Evolutionary conservation across 2,888 invertebrate species (phyloP).

Genomic region (Heteromurus nitidus): DNA sequence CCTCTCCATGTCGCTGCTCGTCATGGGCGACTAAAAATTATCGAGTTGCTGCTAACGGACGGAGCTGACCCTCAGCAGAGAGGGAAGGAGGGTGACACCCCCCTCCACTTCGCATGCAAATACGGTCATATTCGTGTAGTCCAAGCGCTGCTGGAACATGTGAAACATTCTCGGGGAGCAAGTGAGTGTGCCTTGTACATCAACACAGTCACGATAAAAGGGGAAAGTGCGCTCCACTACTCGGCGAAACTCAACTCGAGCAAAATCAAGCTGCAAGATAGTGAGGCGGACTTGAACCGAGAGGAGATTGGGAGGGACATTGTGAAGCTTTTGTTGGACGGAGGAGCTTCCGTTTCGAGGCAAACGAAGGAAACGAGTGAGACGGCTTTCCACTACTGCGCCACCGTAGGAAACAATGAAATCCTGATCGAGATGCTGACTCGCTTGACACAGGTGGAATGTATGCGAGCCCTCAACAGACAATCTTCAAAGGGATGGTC

Average conservation of each 20-base stretch:
- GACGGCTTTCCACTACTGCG: constrained; percentile 96
- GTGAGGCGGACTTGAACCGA: constrained; percentile 27
- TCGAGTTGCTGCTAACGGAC: constrained; percentile 91
- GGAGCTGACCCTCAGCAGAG: constrained; percentile 94
- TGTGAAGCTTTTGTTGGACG: constrained; percentile 90
- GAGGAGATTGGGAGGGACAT: constrained; percentile 84
- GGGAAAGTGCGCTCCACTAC: constrained; percentile 82
- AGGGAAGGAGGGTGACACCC: constrained; percentile 96
- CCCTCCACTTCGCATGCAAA: constrained; percentile 94
- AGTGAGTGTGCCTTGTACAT: constrained; percentile 88
- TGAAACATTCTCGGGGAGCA: constrained; percentile 84
- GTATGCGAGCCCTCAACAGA: constrained; percentile 95
- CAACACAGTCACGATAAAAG: constrained; percentile 91
- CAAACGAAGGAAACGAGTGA: constrained; percentile 65
- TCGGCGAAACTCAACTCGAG: constrained; percentile 23
- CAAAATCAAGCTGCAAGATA: constrained; percentile 86
- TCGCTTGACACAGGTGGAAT: constrained; percentile 90
- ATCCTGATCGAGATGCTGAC: constrained; percentile 95
- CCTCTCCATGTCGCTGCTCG: constrained; percentile 94
- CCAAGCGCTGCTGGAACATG: constrained; percentile 87
- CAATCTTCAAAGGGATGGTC: constrained; percentile 98
- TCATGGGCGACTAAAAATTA: constrained; percentile 91
- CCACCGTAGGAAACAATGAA: constrained; percentile 95
- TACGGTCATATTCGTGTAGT: constrained; percentile 81
- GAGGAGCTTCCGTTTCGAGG: constrained; percentile 78